Conservation (phyloP, 2,797 vertebrate species). For the Hemibagrus guttatus region DNA sequence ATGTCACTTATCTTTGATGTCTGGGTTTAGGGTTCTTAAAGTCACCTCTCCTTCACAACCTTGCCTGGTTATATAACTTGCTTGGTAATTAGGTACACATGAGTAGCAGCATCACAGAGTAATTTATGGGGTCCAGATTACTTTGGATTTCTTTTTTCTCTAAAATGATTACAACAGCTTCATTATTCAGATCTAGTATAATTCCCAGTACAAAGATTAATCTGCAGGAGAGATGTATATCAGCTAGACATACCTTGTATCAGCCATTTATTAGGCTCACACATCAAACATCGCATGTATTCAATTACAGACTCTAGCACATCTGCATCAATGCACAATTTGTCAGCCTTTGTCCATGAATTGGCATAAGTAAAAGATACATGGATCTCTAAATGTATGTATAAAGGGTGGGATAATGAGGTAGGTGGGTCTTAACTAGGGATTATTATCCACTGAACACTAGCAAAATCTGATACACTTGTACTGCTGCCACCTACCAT, state of each 20-base stretch:
- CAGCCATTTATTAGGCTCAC: background rate
- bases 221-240: background rate
- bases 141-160: background rate
- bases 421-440: background rate
- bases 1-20: constrained; percentile 67
- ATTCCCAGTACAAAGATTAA: background rate
- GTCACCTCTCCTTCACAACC: constrained; percentile 66
- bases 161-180: background rate
- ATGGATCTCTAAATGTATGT: background rate
- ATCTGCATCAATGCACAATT: background rate
- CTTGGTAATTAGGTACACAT: constrained; percentile 50
- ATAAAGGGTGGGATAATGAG: background rate
- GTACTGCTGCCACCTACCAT: background rate
- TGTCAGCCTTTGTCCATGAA: background rate
- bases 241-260: background rate
- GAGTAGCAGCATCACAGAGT: background rate
- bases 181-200: background rate
- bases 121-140: background rate
- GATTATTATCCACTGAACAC: background rate
- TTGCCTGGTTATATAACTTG: constrained; percentile 68
- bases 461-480: background rate
- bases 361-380: background rate
- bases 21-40: constrained; percentile 74
- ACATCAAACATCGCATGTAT: background rate
- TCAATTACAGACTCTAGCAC: background rate